Conservation (phyloP, 2,113 vertebrate species). For the Coregonus clupeaformis region DNA sequence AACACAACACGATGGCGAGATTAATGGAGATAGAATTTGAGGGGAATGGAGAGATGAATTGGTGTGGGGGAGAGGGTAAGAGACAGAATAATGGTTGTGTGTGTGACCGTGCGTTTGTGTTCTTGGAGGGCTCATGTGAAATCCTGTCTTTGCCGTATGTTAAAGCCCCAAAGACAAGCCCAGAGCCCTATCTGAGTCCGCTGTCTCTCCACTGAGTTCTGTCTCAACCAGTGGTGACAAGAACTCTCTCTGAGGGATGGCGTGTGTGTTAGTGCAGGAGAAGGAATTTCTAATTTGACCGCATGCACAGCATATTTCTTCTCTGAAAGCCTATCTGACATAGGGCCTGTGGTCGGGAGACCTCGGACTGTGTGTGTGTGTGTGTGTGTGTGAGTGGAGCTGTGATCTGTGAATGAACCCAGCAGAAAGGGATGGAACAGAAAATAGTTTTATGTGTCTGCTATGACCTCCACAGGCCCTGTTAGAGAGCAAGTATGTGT, state of each 20-base stretch:
- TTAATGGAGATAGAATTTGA: neutral
- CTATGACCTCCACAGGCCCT: neutral
- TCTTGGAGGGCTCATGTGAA: too few species aligned
- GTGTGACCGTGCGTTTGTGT: neutral
- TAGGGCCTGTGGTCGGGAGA: neutral
- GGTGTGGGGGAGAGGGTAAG: too few species aligned
- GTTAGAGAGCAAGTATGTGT: neutral
- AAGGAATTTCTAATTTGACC: neutral
- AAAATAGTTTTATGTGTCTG: neutral
- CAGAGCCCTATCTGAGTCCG: neutral
- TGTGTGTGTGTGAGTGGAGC: neutral
- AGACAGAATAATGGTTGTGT: neutral
- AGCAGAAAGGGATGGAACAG: neutral
- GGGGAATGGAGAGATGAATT: neutral
- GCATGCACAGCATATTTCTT: neutral
- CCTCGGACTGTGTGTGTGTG: neutral
- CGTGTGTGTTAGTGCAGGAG: neutral
- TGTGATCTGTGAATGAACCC: neutral
- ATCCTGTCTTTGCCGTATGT: constrained; percentile 12
- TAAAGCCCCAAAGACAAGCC: neutral
- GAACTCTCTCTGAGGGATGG: neutral
- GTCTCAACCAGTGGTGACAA: neutral
- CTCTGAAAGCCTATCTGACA: neutral
- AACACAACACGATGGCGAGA: neutral
- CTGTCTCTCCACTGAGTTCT: neutral